phyloP scores from a whole-genome alignment of 2,888 invertebrate genomes.

The Halictus quadricinctus region DNA sequence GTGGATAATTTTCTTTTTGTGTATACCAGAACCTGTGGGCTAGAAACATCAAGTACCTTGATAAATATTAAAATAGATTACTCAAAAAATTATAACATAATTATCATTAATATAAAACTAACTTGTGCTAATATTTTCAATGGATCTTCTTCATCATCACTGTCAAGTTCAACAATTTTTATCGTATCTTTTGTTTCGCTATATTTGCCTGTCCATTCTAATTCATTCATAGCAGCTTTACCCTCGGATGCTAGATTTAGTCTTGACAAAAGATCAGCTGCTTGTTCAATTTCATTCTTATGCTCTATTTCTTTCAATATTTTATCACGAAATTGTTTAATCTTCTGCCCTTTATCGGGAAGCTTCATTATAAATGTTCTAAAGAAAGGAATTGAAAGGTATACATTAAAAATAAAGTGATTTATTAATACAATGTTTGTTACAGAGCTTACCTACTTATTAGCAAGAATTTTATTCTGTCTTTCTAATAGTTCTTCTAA shows the following conservation, averaged over 20 bases:
- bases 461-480: conserved; percentile 84
- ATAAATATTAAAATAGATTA: conserved; percentile 9
- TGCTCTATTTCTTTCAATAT: conserved; percentile 83
- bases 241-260: conserved; percentile 83
- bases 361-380: conserved; percentile 84
- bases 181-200: conserved; percentile 75
- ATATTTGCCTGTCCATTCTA: conserved; percentile 86
- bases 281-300: conserved; percentile 83
- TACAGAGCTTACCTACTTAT: conserved; percentile 77
- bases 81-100: neutral
- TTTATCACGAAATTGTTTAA: conserved; percentile 83
- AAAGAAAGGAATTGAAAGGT: conserved; percentile 48
- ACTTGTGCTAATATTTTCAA: conserved; percentile 85
- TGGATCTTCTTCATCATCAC: conserved; percentile 85
- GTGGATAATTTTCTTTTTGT: conserved; percentile 83
- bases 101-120: conserved; percentile 40
- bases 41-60: conserved; percentile 49
- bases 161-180: conserved; percentile 84
- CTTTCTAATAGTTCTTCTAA: conserved; percentile 84
- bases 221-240: conserved; percentile 83
- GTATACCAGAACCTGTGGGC: conserved; percentile 82
- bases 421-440: neutral
- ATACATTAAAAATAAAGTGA: neutral
- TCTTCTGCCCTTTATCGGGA: conserved; percentile 85
- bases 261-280: conserved; percentile 83